Evolutionary conservation across 2,888 invertebrate species (phyloP).

Genomic region (Sarcophaga caerulescens): DNA sequence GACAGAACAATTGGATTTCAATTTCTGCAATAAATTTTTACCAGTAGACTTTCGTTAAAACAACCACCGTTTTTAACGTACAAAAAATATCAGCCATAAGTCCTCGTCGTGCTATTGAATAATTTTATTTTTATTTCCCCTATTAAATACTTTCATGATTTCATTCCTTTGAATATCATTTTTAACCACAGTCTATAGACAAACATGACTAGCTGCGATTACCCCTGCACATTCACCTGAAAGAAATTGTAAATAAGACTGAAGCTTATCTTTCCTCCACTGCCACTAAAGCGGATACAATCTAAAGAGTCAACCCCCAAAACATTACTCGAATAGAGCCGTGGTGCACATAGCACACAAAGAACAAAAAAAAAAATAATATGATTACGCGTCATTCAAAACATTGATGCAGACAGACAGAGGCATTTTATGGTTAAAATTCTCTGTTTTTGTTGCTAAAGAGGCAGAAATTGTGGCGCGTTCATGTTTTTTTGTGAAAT

Average conservation of each 20-base stretch:
- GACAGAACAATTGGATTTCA: too few relatives aligned
- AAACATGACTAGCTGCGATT: background rate
- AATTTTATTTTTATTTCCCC: too few relatives aligned
- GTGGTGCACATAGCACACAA: background rate
- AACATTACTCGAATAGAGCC: background rate
- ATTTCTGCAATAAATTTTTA: too few relatives aligned
- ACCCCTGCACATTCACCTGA: background rate
- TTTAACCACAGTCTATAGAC: background rate
- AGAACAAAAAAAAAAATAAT: background rate
- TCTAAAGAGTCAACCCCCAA: background rate
- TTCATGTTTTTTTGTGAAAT: background rate
- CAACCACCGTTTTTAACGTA: too few relatives aligned
- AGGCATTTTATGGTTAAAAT: background rate
- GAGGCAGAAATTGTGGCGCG: background rate
- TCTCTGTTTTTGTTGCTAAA: background rate
- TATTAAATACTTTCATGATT: background rate
- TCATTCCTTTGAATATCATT: background rate
- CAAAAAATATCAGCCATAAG: too few relatives aligned
- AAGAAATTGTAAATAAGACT: background rate
- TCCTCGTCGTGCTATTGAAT: too few relatives aligned
- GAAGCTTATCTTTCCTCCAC: background rate
- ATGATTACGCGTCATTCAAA: conserved; percentile 38
- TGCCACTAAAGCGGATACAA: background rate
- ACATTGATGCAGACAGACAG: background rate
- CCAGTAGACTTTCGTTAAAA: too few relatives aligned